A percentile compares a stretch with the other conserved stretches of the same genome.
Conservation (phyloP, 2,797 vertebrate species). For the Falco berigora region DNA sequence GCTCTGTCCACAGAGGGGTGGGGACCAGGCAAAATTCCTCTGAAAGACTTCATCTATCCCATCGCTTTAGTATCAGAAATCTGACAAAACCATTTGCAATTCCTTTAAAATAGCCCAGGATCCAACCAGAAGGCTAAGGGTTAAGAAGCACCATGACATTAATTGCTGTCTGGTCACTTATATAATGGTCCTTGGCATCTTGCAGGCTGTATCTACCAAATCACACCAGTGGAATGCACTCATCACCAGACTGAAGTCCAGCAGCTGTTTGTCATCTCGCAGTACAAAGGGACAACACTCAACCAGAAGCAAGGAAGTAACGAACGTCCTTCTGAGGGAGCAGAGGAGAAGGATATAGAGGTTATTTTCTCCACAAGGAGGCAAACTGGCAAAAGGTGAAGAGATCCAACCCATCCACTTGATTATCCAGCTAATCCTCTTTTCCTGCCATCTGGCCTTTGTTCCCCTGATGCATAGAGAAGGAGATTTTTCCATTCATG, state of each 20-base stretch:
- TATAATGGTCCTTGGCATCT: neutral
- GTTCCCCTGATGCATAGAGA: neutral
- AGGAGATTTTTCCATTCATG: neutral
- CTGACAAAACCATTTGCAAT: neutral
- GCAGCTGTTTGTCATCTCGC: slow-evolving; percentile 2
- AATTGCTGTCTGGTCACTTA: neutral
- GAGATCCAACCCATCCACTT: neutral
- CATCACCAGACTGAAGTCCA: neutral
- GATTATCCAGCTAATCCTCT: neutral
- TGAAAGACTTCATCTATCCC: neutral
- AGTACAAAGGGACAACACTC: neutral
- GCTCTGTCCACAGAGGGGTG: neutral
- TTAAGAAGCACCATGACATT: neutral
- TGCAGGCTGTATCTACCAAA: neutral
- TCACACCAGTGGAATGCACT: neutral
- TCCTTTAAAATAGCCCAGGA: neutral
- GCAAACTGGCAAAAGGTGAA: neutral
- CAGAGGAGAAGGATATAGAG: neutral
- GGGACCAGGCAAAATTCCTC: neutral
- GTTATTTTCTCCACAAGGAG: neutral
- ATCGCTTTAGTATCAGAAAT: neutral
- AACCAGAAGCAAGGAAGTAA: neutral
- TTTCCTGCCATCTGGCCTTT: neutral
- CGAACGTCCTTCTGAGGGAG: neutral
- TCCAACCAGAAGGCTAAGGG: neutral